Base-by-base conservation (phyloP, 2,113 vertebrate species). In the Hucho hucho region DNA sequence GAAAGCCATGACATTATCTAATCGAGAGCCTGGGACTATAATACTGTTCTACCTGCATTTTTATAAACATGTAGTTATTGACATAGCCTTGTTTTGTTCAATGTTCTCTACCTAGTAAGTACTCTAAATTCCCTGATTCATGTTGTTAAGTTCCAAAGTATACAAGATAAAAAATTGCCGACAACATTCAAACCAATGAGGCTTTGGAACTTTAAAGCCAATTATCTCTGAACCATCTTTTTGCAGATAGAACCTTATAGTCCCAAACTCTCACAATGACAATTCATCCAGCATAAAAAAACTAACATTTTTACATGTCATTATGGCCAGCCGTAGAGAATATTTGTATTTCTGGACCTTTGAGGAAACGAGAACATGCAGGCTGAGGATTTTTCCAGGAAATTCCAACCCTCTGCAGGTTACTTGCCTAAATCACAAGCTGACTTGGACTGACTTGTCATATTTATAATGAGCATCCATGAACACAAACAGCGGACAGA, bases 251-350 rank as follows among this genome's bases (percentile, higher is more conserved):
- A 11, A 43, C 37, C 37, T 43, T 12, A 11, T 12, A 43, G 37
- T 43, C 37, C 37, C 37, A 12, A 12, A 43, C 37, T 43, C 37
- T 43, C 37, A 9, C 37, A 43, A 43, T 43, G 37, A 43, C 72
- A 71, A 71, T 75, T 79, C 65, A 71, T 70, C 47, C 59, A 73
- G 47, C 20, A 72, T 71, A 75, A 79, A 79, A 79, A 79, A 70
- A 47, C 28, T 53, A 58, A 79, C 69, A 59, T 43, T 75, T 75
- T 79, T 75, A 79, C 73, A 71, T 73, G 47, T 68, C 81, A 69
- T 72, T 73, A 82, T 63, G 75, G 65, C 13, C 24, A 25, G 58
- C 37, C 28, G 16, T 4, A 32, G 61, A 47, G 28, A 75, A 9
- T 58, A 70, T 73, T 14, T 78, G 68, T 73, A 79, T 75, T 69